A percentile compares a stretch with the other conserved stretches of the same genome.
Evolutionary conservation across 2,888 invertebrate species (phyloP).

Genomic region (Campaea margaritaria): DNA sequence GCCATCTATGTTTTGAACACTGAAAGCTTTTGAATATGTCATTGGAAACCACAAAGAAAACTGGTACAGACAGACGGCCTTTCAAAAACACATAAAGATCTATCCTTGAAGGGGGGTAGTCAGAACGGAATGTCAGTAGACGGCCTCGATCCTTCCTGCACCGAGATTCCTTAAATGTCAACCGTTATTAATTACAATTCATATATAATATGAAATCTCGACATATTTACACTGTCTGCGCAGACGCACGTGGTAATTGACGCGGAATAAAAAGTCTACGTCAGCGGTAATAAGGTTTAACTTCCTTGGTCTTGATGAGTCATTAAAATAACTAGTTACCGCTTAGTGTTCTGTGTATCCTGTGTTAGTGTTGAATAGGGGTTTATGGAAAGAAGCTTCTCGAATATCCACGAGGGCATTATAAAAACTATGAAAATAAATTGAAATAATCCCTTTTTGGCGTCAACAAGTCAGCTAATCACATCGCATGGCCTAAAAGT

Average conservation of each 20-base stretch:
- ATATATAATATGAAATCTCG: conserved; percentile 27
- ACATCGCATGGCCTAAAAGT: no score
- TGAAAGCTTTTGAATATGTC: no score
- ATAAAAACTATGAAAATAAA: no score
- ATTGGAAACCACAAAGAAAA: no score
- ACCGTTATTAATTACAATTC: conserved; percentile 43
- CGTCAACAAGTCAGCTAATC: no score
- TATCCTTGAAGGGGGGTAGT: conserved; percentile 42
- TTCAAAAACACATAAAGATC: background rate
- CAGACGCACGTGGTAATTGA: conserved; percentile 13
- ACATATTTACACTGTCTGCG: conserved; percentile 29
- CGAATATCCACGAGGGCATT: no score
- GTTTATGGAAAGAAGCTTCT: no score
- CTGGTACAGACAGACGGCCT: background rate
- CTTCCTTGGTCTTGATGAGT: background rate
- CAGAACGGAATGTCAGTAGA: conserved; percentile 48
- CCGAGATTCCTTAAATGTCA: conserved; percentile 63
- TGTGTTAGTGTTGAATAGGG: background rate
- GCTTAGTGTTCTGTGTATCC: no score
- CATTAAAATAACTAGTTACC: conserved; percentile 6
- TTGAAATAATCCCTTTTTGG: no score
- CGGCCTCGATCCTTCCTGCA: conserved; percentile 62
- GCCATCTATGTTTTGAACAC: no score
- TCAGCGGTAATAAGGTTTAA: background rate
- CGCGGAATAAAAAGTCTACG: conserved; percentile 3